Percentiles rank a stretch among this genome's conserved stretches.
phyloP scores from a whole-genome alignment of 2,113 vertebrate species.

The Trinectes maculatus region DNA sequence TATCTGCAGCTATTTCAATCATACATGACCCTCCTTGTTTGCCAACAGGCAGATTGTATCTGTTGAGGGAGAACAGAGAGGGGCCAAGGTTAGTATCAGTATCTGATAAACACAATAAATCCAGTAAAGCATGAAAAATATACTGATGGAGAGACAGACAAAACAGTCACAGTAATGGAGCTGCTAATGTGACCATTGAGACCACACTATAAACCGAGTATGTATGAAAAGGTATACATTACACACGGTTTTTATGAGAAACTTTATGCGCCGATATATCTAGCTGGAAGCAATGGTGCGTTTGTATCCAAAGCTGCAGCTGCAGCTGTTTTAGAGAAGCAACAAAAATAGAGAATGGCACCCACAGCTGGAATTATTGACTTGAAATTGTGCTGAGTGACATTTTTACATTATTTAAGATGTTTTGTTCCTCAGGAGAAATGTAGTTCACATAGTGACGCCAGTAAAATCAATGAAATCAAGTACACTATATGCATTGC shows the following conservation, averaged over 20 bases:
- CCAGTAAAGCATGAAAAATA: constrained; percentile 75
- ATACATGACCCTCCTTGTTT: constrained; percentile 79
- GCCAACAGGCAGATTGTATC: constrained; percentile 82
- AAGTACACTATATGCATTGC: neutral
- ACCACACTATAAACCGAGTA: constrained; percentile 50
- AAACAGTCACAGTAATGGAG: constrained; percentile 57
- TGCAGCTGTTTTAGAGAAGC: constrained; percentile 53
- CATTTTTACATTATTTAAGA: constrained; percentile 36
- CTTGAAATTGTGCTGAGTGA: constrained; percentile 45
- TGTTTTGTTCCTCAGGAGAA: constrained; percentile 18
- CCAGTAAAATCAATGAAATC: neutral
- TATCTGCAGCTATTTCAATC: constrained; percentile 85
- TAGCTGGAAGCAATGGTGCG: constrained; percentile 46
- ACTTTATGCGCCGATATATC: constrained; percentile 41
- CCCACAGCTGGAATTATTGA: constrained; percentile 55
- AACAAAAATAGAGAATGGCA: constrained; percentile 44
- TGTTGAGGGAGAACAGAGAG: constrained; percentile 68
- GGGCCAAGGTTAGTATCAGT: constrained; percentile 65
- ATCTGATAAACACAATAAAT: constrained; percentile 71
- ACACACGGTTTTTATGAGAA: constrained; percentile 45
- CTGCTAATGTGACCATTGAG: constrained; percentile 66
- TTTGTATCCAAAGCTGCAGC: constrained; percentile 36
- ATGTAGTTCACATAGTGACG: constrained; percentile 23
- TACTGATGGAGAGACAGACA: constrained; percentile 56
- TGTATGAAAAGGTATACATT: constrained; percentile 41